A percentile compares a stretch with the other conserved stretches of the same genome.
phyloP scores from a whole-genome alignment of 1,140 invertebrate species.

The Campoletis sonorensis region DNA sequence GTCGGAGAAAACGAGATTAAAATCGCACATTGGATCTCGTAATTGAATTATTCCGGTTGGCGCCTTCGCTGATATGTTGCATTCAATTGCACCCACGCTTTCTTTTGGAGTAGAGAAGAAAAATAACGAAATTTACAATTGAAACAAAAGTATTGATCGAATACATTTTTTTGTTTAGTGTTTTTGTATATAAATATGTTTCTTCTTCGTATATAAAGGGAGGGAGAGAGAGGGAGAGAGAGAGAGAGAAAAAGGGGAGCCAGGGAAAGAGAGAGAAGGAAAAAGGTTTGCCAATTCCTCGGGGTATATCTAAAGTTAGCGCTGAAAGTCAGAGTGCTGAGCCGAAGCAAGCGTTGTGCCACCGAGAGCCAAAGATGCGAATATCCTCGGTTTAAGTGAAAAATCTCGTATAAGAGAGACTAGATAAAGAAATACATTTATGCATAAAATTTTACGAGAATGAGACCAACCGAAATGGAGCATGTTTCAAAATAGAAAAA shows the following conservation, averaged over 20 bases:
- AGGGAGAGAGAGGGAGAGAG: background rate
- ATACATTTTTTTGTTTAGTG: no score
- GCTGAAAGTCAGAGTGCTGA: slow-evolving; percentile 46
- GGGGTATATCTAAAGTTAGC: slow-evolving; percentile 58
- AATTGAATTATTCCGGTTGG: slow-evolving; percentile 19
- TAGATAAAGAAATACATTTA: background rate
- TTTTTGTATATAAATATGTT: no score
- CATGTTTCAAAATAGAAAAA: background rate
- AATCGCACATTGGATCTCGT: slow-evolving; percentile 20
- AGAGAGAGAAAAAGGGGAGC: background rate
- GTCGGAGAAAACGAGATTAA: background rate
- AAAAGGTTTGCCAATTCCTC: slow-evolving; percentile 61
- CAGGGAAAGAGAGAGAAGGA: background rate
- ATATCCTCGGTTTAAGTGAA: slow-evolving; percentile 38
- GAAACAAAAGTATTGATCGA: no score
- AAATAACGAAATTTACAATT: background rate
- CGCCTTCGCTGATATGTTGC: slow-evolving; percentile 1
- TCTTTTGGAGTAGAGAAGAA: background rate
- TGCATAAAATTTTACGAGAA: slow-evolving; percentile 5
- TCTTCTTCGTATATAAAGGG: background rate
- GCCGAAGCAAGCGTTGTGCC: slow-evolving; percentile 33
- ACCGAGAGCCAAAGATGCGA: slow-evolving; percentile 34
- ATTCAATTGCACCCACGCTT: slow-evolving; percentile 1
- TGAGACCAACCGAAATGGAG: background rate
- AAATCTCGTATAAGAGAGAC: slow-evolving; percentile 27